These are phyloP conservation scores for Brachionus asplanchnoidis DNA, from an alignment of 1,140 invertebrate genomes.

Conservation along the genomic window DNA sequence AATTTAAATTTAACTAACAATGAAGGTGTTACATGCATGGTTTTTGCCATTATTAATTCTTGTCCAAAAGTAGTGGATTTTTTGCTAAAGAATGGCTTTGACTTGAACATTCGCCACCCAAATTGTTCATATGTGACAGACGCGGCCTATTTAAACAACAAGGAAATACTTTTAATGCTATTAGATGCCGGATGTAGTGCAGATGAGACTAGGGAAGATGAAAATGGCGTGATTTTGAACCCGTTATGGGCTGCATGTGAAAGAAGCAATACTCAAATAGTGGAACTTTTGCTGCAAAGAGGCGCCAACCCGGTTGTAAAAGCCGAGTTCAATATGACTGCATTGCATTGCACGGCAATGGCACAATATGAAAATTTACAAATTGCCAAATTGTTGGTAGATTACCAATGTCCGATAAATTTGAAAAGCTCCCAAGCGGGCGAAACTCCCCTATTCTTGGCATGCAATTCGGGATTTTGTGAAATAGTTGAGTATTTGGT, in stretches of 20 bases:
- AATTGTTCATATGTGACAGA: constrained; percentile 34
- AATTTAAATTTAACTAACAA: not conserved
- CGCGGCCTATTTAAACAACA: not conserved
- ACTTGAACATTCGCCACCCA: not conserved
- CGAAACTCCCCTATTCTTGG: constrained; percentile 33
- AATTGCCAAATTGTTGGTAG: constrained; percentile 20
- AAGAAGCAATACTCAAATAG: constrained; percentile 20
- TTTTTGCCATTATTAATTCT: constrained; percentile 5
- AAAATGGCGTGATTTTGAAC: constrained; percentile 34
- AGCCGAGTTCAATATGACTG: constrained; percentile 26
- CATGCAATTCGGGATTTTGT: constrained; percentile 11
- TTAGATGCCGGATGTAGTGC: constrained; percentile 2
- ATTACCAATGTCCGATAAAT: constrained; percentile 31
- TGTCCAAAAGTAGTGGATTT: constrained; percentile 13
- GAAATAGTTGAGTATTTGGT: constrained; percentile 23
- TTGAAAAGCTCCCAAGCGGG: constrained; percentile 10
- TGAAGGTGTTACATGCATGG: constrained; percentile 25
- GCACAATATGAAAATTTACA: constrained; percentile 37
- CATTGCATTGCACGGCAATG: constrained; percentile 24
- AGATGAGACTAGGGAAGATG: constrained; percentile 28
- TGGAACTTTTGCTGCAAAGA: constrained; percentile 8
- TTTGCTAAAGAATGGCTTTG: constrained; percentile 29
- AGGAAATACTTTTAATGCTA: not conserved
- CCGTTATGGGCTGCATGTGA: constrained; percentile 40
- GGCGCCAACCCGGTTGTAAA: not conserved